Conservation (phyloP, 2,113 vertebrate species). For the Maylandia zebra region DNA sequence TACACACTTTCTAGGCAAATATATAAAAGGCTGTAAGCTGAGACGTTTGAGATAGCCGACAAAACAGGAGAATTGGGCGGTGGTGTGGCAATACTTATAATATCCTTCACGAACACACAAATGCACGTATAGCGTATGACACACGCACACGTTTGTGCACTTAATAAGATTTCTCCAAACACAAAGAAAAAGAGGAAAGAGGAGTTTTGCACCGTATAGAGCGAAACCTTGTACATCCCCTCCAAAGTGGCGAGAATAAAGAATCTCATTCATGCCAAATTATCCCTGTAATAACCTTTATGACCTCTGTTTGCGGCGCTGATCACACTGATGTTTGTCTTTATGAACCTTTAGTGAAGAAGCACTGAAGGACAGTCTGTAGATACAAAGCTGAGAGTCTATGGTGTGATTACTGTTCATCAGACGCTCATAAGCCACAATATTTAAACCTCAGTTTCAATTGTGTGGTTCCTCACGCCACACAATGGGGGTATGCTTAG, state of each 20-base stretch:
- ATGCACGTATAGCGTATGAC: not conserved
- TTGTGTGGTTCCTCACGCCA: not conserved
- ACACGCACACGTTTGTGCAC: conserved; percentile 1
- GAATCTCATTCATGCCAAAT: not conserved
- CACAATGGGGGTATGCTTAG: not conserved
- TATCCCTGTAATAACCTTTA: not conserved
- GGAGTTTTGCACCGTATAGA: not conserved
- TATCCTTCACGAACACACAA: not conserved
- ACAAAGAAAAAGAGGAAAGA: conserved; percentile 56
- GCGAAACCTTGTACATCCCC: not conserved
- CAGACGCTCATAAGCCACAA: not conserved
- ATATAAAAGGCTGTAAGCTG: conserved; percentile 54
- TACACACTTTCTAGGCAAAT: conserved; percentile 32
- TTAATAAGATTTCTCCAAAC: conserved; percentile 22
- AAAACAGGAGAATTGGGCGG: conserved; percentile 20
- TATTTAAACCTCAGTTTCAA: not conserved
- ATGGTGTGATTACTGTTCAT: not conserved
- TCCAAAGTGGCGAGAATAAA: not conserved
- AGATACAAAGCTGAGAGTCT: not conserved
- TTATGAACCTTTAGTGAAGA: not conserved
- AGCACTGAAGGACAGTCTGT: not conserved
- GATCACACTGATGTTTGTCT: not conserved
- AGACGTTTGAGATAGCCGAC: conserved; percentile 52
- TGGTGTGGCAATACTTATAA: not conserved
- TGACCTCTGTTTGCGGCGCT: not conserved